phyloP scores from a whole-genome alignment of 2,113 vertebrate species.

The Pygoscelis adeliae region DNA sequence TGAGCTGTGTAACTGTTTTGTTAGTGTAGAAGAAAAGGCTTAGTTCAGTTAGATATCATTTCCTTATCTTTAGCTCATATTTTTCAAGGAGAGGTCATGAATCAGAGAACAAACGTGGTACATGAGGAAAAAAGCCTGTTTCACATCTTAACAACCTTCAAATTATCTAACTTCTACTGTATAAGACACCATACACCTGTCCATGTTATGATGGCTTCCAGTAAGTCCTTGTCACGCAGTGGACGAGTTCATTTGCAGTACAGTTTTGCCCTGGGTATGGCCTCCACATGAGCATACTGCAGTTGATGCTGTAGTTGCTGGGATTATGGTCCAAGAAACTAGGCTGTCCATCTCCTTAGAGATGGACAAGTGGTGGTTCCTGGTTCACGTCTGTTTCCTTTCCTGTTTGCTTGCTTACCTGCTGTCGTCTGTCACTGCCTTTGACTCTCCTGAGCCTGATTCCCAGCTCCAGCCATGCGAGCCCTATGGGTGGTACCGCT shows the following conservation, averaged over 20 bases:
- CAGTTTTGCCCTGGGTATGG: not conserved
- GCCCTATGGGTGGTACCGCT: not conserved
- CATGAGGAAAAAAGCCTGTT: not conserved
- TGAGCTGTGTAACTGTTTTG: not conserved
- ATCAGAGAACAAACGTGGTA: not conserved
- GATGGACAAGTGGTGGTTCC: not conserved
- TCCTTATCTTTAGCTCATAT: not conserved
- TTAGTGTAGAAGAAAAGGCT: not conserved
- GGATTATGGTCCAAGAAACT: not conserved
- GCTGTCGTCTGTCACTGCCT: not conserved
- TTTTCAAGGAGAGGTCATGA: not conserved
- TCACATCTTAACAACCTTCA: not conserved
- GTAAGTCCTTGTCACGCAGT: not conserved
- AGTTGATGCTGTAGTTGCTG: not conserved
- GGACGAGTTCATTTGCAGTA: not conserved
- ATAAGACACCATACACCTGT: not conserved
- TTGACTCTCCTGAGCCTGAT: not conserved
- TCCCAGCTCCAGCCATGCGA: not conserved
- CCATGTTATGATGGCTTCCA: not conserved
- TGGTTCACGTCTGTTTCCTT: not conserved
- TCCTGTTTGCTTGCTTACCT: fast-evolving
- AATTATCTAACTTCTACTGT: not conserved
- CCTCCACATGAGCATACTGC: not conserved
- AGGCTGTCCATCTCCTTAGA: not conserved
- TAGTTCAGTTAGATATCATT: not conserved